Base-by-base conservation (phyloP, 2,888 invertebrate species). In the Caenorhabditis wallacei region DNA sequence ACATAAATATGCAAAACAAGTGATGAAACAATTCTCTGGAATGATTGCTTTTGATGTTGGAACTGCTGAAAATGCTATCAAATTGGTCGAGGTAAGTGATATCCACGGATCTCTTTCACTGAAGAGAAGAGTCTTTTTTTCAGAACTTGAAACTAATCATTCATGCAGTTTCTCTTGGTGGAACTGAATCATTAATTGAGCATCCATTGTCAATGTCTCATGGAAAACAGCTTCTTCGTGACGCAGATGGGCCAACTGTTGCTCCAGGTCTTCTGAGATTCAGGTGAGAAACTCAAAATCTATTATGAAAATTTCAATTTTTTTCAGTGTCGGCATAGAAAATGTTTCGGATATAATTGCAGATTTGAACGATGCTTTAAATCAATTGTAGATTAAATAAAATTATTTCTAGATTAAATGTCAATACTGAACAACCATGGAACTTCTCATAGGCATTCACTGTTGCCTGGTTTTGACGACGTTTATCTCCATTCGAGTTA, bases 271-370 rank as follows among this genome's bases (percentile, higher is more conserved):
- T 89, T 24, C 72, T 88, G 16, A 76, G 88, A 63, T 82, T 88
- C 75, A 88, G 88, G 88, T 88, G 20, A n/a, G 20, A 8, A 2
- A 5, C 0, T 11, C n/a, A n/a, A n/a, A n/a, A n/a, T n/a, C n/a
- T n/a, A n/a, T n/a, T n/a, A n/a, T n/a, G n/a, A n/a, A n/a, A n/a
- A n/a, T n/a, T n/a, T n/a, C n/a, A n/a, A n/a, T n/a, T 11, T 37
- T 35, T 80, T 87, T 66, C 83, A 88, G 87, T 48, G 90, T 93
- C 64, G 93, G 93, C 13, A 37, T 93, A 7, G 93, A 93, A 70
- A 90, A 92, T 57, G 86, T 89, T 11, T 90, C 89, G 22, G 93
- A 93, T 74, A 86, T 93, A 54, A 91, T 92, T 24, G 89, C 85
- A 51, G 93, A 93, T 82, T 89, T 93, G 40, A 68, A 86, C n/a